Percentiles rank a stretch among this genome's conserved stretches.
Conservation (phyloP, 2,797 vertebrate genomes). For the Pagetopsis macropterus region DNA sequence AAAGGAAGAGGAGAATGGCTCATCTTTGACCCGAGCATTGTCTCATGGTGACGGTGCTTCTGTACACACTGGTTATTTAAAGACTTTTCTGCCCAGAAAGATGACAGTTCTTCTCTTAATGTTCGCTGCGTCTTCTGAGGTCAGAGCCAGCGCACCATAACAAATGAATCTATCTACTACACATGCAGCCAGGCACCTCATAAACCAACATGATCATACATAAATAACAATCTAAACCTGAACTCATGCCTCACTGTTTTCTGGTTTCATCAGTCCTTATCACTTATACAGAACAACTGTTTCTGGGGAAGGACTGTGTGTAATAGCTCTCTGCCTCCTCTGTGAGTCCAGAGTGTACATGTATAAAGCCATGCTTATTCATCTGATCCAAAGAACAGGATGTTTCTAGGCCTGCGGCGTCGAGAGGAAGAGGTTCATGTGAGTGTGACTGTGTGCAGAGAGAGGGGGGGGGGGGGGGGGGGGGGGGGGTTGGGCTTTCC, state of each 20-base stretch:
- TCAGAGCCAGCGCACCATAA: conserved; percentile 10
- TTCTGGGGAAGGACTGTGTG: conserved; percentile 1
- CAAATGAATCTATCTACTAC: conserved; percentile 29
- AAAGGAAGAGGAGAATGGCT: conserved; percentile 78
- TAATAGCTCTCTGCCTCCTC: conserved; percentile 32
- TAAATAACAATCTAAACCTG: conserved; percentile 26
- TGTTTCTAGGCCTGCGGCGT: conserved; percentile 78
- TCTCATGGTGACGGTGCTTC: conserved; percentile 74
- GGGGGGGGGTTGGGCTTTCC: conserved; percentile 76
- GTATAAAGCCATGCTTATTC: conserved; percentile 69
- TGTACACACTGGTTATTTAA: conserved; percentile 79
- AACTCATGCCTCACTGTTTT: conserved; percentile 11
- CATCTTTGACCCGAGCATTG: conserved; percentile 84
- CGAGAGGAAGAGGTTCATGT: conserved; percentile 76
- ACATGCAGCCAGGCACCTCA: conserved; percentile 11
- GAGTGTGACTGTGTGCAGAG: conserved; percentile 58
- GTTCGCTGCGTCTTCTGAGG: conserved; percentile 25
- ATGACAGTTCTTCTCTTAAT: conserved; percentile 63
- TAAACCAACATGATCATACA: conserved; percentile 12
- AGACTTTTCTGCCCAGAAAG: conserved; percentile 65
- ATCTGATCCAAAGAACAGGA: conserved; percentile 82
- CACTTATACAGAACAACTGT: conserved; percentile 34
- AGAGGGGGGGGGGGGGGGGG: background rate
- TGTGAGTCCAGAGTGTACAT: conserved; percentile 44
- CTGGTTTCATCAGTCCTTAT: conserved; percentile 28